Evolutionary conservation across 35 echinoderm and acorn worm species (phyloP).

Genomic region (Eucidaris tribuloides): DNA sequence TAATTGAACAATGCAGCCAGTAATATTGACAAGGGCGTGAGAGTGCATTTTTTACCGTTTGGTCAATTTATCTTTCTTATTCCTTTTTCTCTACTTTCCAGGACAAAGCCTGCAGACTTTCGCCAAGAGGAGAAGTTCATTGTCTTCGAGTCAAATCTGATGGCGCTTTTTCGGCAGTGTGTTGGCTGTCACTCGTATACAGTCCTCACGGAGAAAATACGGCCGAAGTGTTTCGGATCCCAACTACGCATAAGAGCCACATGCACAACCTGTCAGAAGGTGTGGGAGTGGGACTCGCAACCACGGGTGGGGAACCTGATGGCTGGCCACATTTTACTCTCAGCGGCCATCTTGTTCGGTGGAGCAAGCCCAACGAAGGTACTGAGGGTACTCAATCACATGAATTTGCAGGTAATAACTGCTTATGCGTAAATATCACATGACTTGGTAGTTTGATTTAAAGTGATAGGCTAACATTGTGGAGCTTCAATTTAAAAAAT

Average conservation of each 20-base stretch:
- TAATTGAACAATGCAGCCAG: no score
- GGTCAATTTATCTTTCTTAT: neutral
- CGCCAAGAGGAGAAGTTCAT: neutral
- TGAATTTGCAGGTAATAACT: neutral
- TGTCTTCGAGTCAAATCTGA: neutral
- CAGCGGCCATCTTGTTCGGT: constrained; percentile 35
- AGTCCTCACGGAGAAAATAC: neutral
- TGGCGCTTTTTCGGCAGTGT: neutral
- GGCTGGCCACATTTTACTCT: constrained; percentile 19
- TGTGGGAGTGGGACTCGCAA: constrained; percentile 26
- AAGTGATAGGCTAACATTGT: no score
- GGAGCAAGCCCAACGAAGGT: constrained; percentile 31
- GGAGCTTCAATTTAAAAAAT: no score
- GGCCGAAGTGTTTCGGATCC: neutral
- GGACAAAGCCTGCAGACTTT: neutral
- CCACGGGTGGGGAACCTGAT: constrained; percentile 13
- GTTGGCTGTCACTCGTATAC: neutral
- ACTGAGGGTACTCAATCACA: constrained; percentile 13
- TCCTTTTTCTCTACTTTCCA: neutral
- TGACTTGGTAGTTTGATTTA: no score
- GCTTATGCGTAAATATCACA: no score
- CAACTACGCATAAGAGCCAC: neutral
- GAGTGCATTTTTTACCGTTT: no score
- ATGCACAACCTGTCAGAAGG: neutral
- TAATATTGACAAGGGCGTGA: no score